phyloP scores from a whole-genome alignment of 2,797 vertebrate genomes.

The Protonibea diacanthus region DNA sequence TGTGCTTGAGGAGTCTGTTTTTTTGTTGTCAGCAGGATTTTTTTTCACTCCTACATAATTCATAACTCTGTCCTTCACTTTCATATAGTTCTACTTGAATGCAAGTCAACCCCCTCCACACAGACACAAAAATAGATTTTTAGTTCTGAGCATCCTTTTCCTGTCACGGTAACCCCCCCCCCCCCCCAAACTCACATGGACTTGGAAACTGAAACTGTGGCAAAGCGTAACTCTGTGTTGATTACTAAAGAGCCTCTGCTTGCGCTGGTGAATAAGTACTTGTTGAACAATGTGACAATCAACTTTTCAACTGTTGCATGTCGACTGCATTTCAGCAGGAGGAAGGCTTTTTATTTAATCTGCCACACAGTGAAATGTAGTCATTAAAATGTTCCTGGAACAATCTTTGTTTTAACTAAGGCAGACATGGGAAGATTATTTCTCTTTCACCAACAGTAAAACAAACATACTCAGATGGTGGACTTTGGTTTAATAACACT shows the following conservation, averaged over 20 bases:
- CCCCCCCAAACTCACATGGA: conserved; percentile 33
- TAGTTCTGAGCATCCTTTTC: conserved; percentile 58
- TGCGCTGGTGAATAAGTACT: conserved; percentile 9
- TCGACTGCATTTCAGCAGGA: neutral
- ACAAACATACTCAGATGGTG: neutral
- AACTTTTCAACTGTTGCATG: neutral
- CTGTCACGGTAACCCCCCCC: conserved; percentile 46
- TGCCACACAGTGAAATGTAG: neutral
- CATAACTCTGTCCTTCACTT: conserved; percentile 84
- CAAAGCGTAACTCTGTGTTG: conserved; percentile 26
- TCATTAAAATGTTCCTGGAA: neutral
- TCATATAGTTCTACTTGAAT: conserved; percentile 83
- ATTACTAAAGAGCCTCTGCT: conserved; percentile 30
- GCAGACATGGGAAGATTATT: neutral
- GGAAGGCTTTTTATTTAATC: neutral
- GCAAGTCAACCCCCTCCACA: conserved; percentile 72
- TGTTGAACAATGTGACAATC: neutral
- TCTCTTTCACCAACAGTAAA: neutral
- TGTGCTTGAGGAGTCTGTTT: conserved; percentile 76
- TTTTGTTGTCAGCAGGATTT: conserved; percentile 79
- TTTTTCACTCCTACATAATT: conserved; percentile 81
- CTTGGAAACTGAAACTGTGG: conserved; percentile 44
- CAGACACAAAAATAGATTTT: conserved; percentile 74
- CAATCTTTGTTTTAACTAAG: neutral
- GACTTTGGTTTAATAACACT: too few relatives aligned